These are phyloP conservation scores for Platyscelio sp. DNA, from an alignment of 2,888 invertebrate genomes.

Conservation along the genomic window DNA sequence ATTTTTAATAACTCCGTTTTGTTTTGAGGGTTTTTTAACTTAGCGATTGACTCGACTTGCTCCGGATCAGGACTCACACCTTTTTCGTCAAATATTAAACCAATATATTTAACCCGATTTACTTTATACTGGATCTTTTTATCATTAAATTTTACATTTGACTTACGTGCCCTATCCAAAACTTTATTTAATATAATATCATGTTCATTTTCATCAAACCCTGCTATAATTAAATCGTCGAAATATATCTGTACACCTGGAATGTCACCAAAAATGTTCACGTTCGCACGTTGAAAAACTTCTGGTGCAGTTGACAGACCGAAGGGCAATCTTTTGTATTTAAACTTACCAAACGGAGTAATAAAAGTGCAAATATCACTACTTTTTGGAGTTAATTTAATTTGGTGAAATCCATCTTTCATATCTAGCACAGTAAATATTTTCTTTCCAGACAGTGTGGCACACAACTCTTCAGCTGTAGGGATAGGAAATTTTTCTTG, in stretches of 20 bases:
- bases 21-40: not conserved
- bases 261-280: slow-evolving; percentile 79
- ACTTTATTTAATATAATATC: too few species aligned
- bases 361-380: slow-evolving; percentile 59
- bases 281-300: slow-evolving; percentile 79
- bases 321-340: slow-evolving; percentile 79
- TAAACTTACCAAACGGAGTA: slow-evolving; percentile 72
- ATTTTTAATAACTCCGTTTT: slow-evolving; percentile 29
- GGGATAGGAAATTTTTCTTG: slow-evolving; percentile 40
- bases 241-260: slow-evolving; percentile 79
- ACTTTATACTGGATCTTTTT: slow-evolving; percentile 49
- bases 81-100: slow-evolving; percentile 22
- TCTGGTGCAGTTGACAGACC: slow-evolving; percentile 79
- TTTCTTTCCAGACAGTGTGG: slow-evolving; percentile 33
- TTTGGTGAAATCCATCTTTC: slow-evolving; percentile 68
- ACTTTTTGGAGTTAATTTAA: slow-evolving; percentile 51
- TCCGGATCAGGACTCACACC: slow-evolving; percentile 34
- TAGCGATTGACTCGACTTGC: not conserved
- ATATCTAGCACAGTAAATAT: slow-evolving; percentile 56
- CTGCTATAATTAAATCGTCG: slow-evolving; percentile 79
- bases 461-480: slow-evolving; percentile 32
- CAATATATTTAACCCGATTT: slow-evolving; percentile 51
- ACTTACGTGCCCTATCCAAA: slow-evolving; percentile 6
- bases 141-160: slow-evolving; percentile 47
- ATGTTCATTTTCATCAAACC: slow-evolving; percentile 63